Evolutionary conservation across 2,888 invertebrate species (phyloP), one percentile per base, ranked within the genome.

Genomic region (Dynastes maya): DNA sequence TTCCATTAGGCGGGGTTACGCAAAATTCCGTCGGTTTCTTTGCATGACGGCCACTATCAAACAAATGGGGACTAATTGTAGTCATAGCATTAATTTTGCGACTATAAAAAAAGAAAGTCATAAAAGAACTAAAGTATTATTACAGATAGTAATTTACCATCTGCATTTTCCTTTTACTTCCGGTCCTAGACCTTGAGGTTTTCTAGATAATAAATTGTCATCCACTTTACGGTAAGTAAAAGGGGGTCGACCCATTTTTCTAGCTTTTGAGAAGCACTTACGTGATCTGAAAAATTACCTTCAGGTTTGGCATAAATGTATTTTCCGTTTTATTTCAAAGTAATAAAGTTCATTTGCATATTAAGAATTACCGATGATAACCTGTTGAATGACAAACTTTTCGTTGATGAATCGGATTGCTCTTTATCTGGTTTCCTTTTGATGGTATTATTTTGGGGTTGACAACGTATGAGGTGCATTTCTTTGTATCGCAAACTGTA

Each of bases 381-480:
- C 88, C 86, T 3, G 90, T 86, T 0, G 91, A 87, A 81, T 91
- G 91, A 81, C 91, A 91, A 13, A 91, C 91, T 80, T 88, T 89
- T 81, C 88, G 89, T 84, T 91, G 91, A 83, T 90, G 90, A 2
- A 81, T 65, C 6, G 70, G 70, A 37, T 76, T 51, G 45, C 67
- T 79, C 49, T 79, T 79, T 64, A 81, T 80, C 16, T 78, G 65
- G 32, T 45, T 64, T 61, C 79, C 72, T 85, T 88, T 86, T 2
- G 89, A 89, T 72, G 86, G 84, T 58, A 89, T 85, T 1, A 86
- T 83, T 85, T 89, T 90, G 13, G 89, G 89, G 85, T 89, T 90
- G 5, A 89, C 83, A 40, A 87, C 83, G 78, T 83, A 85, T 37
- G 84, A 79, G 22, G 80, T 82, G 49, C 80, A 81, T 65, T 78